These are phyloP conservation scores for Scaptomyza cyrtandrae DNA, from an alignment of 2,888 invertebrate species.

Conservation along the genomic window DNA sequence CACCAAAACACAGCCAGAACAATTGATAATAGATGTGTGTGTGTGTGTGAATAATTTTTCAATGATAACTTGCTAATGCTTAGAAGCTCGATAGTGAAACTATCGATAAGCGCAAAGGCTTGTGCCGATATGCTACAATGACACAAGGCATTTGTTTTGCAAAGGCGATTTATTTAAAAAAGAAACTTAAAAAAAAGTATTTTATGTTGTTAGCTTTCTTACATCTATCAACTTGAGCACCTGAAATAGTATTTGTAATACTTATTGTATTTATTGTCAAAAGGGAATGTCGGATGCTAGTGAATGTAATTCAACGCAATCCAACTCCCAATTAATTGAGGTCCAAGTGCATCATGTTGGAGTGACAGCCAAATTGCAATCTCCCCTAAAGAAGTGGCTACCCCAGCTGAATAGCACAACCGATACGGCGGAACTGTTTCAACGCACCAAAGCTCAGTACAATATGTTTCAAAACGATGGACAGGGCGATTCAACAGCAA, in stretches of 20 bases:
- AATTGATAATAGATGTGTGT: not conserved
- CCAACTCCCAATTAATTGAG: conserved; percentile 78
- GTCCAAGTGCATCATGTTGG: conserved; percentile 82
- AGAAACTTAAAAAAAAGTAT: no score
- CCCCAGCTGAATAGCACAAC: conserved; percentile 76
- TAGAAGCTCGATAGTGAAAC: conserved; percentile 21
- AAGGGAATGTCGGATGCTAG: conserved; percentile 75
- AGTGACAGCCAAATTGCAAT: conserved; percentile 81
- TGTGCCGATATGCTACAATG: not conserved
- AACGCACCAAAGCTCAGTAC: conserved; percentile 60
- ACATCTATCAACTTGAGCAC: conserved; percentile 10
- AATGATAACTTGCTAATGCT: conserved; percentile 20
- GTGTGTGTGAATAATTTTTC: conserved; percentile 6
- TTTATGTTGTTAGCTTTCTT: not conserved
- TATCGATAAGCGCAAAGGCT: conserved; percentile 29
- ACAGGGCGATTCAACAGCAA: conserved; percentile 42
- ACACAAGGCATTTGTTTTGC: not conserved
- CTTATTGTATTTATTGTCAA: not conserved
- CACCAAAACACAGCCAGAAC: conserved; percentile 42
- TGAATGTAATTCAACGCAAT: conserved; percentile 59
- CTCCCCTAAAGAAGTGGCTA: conserved; percentile 75
- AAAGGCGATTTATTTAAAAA: not conserved
- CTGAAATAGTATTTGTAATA: not conserved
- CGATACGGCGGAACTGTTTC: conserved; percentile 75
- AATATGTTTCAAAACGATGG: conserved; percentile 62